Conservation (phyloP, 2,888 invertebrate species). For the Philhelius pedissequus region DNA sequence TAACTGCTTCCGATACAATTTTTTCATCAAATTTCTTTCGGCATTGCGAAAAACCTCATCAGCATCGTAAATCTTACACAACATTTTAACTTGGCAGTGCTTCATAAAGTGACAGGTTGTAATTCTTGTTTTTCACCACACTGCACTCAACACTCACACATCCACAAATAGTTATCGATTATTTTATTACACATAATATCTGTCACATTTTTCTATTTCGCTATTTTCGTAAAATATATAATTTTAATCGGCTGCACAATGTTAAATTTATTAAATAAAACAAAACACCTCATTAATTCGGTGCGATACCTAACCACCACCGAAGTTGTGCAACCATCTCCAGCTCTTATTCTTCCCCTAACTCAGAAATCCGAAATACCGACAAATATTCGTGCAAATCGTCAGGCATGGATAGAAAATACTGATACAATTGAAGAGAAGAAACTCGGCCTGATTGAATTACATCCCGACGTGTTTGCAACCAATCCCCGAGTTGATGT, state of each 20-base stretch:
- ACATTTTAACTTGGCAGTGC: too few species aligned
- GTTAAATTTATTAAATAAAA: slow-evolving; percentile 58
- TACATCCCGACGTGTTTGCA: slow-evolving; percentile 94
- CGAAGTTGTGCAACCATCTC: slow-evolving; percentile 10
- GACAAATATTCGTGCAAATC: slow-evolving; percentile 72
- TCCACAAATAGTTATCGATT: not conserved
- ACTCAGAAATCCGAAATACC: slow-evolving; percentile 69
- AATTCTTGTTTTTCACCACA: not conserved
- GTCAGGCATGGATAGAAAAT: slow-evolving; percentile 94
- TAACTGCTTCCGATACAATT: too few species aligned
- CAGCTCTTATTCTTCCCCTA: slow-evolving; percentile 72
- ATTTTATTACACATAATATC: not conserved
- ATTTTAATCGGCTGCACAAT: not conserved
- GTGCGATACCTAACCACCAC: slow-evolving; percentile 25
- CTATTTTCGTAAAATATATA: not conserved
- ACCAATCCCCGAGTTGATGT: slow-evolving; percentile 91
- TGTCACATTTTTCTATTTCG: slow-evolving; percentile 19
- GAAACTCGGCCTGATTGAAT: slow-evolving; percentile 90
- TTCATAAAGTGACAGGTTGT: too few species aligned
- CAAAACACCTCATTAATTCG: slow-evolving; percentile 40
- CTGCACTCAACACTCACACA: not conserved
- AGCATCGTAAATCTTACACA: too few species aligned
- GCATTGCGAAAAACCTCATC: too few species aligned
- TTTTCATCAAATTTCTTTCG: too few species aligned
- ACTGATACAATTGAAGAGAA: slow-evolving; percentile 86